These are phyloP conservation scores for Odontophorus gujanensis DNA, from an alignment of 2,113 vertebrate species.

Conservation along the genomic window DNA sequence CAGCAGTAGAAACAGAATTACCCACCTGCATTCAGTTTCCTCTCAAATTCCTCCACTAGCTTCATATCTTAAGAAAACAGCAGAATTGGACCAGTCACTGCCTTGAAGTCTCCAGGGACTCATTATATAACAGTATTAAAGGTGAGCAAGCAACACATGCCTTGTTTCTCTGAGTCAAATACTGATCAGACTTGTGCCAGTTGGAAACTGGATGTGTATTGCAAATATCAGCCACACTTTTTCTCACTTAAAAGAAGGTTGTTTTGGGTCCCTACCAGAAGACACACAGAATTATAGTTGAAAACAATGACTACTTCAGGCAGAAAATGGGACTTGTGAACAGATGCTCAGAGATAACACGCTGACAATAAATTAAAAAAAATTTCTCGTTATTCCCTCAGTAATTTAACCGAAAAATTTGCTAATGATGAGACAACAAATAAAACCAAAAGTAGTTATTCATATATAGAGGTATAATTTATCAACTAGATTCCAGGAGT, in stretches of 20 bases:
- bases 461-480: neutral
- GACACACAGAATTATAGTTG: neutral
- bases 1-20: neutral
- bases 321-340: neutral
- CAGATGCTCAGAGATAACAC: neutral
- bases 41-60: neutral
- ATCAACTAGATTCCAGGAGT: neutral
- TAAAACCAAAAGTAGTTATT: neutral
- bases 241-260: neutral
- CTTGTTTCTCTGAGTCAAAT: neutral
- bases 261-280: neutral
- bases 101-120: neutral
- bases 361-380: neutral
- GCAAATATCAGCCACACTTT: neutral
- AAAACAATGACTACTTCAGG: slow-evolving; percentile 11
- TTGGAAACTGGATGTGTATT: neutral
- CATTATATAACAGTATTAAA: neutral
- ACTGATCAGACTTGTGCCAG: neutral
- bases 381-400: neutral
- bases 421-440: neutral
- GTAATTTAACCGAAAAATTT: neutral
- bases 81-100: neutral
- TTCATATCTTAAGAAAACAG: neutral
- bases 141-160: neutral
- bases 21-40: neutral